Conservation (phyloP, 2,888 invertebrate species). For the Notodonta ziczac region DNA sequence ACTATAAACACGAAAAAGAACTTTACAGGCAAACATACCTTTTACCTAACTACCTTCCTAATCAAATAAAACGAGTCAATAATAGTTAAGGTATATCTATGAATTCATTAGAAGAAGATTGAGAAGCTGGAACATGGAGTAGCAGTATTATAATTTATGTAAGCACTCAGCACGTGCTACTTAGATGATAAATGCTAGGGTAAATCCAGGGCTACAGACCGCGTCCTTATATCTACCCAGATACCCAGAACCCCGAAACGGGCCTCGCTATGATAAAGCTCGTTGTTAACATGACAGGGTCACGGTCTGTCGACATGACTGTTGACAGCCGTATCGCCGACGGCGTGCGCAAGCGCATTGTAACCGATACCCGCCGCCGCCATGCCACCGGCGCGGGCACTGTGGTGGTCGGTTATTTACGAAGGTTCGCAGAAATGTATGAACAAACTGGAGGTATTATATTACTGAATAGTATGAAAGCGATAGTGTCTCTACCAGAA, state of each 20-base stretch:
- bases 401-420: conserved; percentile 66
- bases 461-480: conserved; percentile 39
- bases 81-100: too few relatives aligned
- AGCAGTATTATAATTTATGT: too few relatives aligned
- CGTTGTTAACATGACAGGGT: conserved; percentile 45
- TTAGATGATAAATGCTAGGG: too few relatives aligned
- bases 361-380: conserved; percentile 57
- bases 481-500: background rate
- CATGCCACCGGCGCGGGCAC: conserved; percentile 32
- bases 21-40: too few relatives aligned
- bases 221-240: background rate
- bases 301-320: conserved; percentile 55
- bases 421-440: conserved; percentile 61
- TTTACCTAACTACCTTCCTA: too few relatives aligned
- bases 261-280: conserved; percentile 16
- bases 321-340: conserved; percentile 57
- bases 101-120: too few relatives aligned
- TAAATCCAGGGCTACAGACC: too few relatives aligned
- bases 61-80: too few relatives aligned
- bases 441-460: conserved; percentile 42
- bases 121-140: too few relatives aligned
- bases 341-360: conserved; percentile 42
- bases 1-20: background rate
- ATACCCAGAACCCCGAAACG: background rate
- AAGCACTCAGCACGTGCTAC: too few relatives aligned